These are phyloP conservation scores for Clivina fossor DNA, from an alignment of 2,888 invertebrate genomes.

Conservation along the genomic window DNA sequence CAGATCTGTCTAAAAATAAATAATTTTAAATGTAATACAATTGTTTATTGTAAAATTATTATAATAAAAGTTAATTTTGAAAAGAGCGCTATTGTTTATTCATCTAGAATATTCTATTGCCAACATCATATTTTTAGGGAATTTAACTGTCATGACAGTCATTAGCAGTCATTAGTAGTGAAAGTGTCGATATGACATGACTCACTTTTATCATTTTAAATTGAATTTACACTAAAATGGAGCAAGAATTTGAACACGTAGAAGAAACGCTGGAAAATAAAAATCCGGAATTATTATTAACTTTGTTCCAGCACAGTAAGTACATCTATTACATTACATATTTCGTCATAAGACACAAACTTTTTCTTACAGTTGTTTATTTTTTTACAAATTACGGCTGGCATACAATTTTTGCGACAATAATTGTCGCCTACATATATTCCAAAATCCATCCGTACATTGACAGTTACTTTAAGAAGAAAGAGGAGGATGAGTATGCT, in stretches of 20 bases:
- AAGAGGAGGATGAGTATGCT: slow-evolving; percentile 50
- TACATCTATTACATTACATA: slow-evolving; percentile 1
- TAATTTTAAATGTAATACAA: not conserved
- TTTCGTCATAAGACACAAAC: no score
- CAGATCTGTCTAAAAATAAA: not conserved
- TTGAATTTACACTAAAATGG: slow-evolving; percentile 1
- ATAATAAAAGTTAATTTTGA: slow-evolving; percentile 1
- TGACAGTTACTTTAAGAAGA: slow-evolving; percentile 46
- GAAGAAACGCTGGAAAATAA: slow-evolving; percentile 18
- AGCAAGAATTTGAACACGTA: not conserved
- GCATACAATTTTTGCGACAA: slow-evolving; percentile 48
- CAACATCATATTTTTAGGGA: not conserved
- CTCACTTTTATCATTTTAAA: no score
- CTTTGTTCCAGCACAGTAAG: slow-evolving; percentile 14
- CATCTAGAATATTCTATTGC: not conserved
- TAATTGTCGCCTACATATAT: slow-evolving; percentile 47
- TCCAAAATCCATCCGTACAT: slow-evolving; percentile 49
- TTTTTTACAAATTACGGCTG: slow-evolving; percentile 49
- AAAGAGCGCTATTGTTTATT: no score
- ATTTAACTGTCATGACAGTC: not conserved
- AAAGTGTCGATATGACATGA: no score
- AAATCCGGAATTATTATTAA: slow-evolving; percentile 18
- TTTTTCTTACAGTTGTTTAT: slow-evolving; percentile 36
- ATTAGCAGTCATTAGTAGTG: no score
- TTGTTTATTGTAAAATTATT: not conserved